Conservation (phyloP, 2,113 vertebrate genomes). For the Brachypodius melanocephalos region DNA sequence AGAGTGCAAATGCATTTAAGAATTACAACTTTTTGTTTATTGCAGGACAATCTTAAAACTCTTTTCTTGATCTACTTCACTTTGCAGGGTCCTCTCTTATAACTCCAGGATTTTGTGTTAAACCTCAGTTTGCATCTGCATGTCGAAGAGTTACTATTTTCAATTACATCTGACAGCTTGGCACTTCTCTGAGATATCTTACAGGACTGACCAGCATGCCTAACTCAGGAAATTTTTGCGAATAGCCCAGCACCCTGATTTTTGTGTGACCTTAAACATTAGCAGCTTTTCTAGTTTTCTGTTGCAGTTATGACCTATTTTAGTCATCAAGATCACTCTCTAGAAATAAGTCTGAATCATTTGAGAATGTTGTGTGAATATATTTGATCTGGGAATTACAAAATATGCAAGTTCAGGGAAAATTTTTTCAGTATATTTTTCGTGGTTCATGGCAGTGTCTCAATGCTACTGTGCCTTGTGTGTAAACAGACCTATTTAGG, state of each 20-base stretch:
- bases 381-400: not conserved
- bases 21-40: not conserved
- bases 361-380: not conserved
- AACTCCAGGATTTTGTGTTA: not conserved
- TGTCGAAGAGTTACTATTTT: not conserved
- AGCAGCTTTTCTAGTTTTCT: not conserved
- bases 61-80: not conserved
- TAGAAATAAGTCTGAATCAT: not conserved
- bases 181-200: not conserved
- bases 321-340: not conserved
- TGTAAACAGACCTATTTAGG: not conserved
- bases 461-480: not conserved
- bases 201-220: not conserved
- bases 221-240: fast-evolving
- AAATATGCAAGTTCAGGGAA: not conserved
- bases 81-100: not conserved
- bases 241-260: not conserved
- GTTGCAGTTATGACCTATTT: not conserved
- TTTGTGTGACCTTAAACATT: not conserved
- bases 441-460: not conserved
- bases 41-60: not conserved
- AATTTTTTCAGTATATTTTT: not conserved
- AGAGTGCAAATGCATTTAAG: not conserved
- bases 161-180: not conserved
- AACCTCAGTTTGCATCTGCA: not conserved